phyloP scores from a whole-genome alignment of 2,797 vertebrate genomes.

The Xyrichtys novacula region DNA sequence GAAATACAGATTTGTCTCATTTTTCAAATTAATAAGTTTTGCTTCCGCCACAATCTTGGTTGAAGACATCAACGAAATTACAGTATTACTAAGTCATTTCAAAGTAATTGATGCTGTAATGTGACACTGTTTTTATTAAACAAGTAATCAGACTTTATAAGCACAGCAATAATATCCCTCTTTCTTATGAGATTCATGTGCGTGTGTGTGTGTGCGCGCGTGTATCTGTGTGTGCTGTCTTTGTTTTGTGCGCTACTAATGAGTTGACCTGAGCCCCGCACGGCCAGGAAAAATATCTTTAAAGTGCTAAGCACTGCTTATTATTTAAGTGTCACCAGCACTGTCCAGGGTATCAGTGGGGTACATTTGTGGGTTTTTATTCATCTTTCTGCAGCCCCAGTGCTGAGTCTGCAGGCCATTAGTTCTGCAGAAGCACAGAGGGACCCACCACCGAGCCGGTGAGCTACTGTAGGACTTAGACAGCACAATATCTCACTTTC shows the following conservation, averaged over 20 bases:
- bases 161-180: constrained; percentile 42
- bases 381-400: constrained; percentile 56
- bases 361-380: constrained; percentile 69
- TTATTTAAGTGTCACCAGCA: constrained; percentile 80
- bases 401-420: constrained; percentile 79
- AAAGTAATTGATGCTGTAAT: constrained; percentile 49
- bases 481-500: constrained; percentile 56
- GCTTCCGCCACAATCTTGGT: constrained; percentile 14
- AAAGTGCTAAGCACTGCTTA: constrained; percentile 83
- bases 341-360: constrained; percentile 75
- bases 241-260: constrained; percentile 69
- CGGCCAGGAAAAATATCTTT: constrained; percentile 61
- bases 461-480: constrained; percentile 56
- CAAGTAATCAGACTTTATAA: constrained; percentile 62
- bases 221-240: constrained; percentile 17
- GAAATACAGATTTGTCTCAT: constrained; percentile 33
- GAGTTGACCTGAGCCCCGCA: constrained; percentile 64
- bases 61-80: constrained; percentile 40
- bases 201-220: background rate
- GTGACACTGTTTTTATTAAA: constrained; percentile 67
- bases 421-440: constrained; percentile 61
- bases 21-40: constrained; percentile 54
- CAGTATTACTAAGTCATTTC: constrained; percentile 41
- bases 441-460: constrained; percentile 48
- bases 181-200: constrained; percentile 55